These are phyloP conservation scores for Matsumyia berberina DNA, from an alignment of 2,888 invertebrate genomes.

Conservation along the genomic window DNA sequence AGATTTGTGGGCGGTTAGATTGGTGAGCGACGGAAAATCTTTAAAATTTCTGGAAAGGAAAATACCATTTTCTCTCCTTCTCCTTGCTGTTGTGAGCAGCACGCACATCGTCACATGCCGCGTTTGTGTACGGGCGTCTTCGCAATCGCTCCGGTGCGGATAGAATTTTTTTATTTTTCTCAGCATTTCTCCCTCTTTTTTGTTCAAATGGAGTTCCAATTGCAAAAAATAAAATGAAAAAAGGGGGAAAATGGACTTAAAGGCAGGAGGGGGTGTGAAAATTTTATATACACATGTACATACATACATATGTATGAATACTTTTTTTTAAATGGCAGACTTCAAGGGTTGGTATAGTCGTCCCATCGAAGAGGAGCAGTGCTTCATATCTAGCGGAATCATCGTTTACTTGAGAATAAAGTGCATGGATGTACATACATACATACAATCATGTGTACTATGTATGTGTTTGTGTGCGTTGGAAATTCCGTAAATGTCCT, in stretches of 20 bases:
- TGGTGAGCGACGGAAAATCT: conserved; percentile 60
- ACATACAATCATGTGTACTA: too few species aligned
- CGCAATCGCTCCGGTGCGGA: conserved; percentile 29
- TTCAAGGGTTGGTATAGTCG: conserved; percentile 63
- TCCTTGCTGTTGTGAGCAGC: conserved; percentile 19
- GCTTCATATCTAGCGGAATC: conserved; percentile 13
- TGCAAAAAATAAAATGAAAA: conserved; percentile 11
- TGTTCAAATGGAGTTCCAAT: conserved; percentile 58
- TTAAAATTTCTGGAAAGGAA: conserved; percentile 65
- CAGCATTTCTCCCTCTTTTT: conserved; percentile 24
- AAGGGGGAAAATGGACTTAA: too few species aligned
- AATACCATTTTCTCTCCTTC: conserved; percentile 68
- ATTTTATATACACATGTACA: too few species aligned
- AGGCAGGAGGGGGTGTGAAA: conserved; percentile 23
- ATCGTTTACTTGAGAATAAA: too few species aligned
- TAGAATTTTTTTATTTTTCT: neutral
- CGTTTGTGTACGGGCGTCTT: neutral
- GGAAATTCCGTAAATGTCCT: conserved; percentile 40
- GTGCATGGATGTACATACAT: too few species aligned
- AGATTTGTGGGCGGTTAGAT: conserved; percentile 75
- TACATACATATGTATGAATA: too few species aligned
- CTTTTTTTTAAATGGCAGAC: conserved; percentile 60
- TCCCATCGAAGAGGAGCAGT: conserved; percentile 40
- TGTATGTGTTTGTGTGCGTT: neutral
- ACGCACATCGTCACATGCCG: conserved; percentile 16